These are phyloP conservation scores for Telenomus remus DNA, from an alignment of 1,140 invertebrate genomes.

Conservation along the genomic window DNA sequence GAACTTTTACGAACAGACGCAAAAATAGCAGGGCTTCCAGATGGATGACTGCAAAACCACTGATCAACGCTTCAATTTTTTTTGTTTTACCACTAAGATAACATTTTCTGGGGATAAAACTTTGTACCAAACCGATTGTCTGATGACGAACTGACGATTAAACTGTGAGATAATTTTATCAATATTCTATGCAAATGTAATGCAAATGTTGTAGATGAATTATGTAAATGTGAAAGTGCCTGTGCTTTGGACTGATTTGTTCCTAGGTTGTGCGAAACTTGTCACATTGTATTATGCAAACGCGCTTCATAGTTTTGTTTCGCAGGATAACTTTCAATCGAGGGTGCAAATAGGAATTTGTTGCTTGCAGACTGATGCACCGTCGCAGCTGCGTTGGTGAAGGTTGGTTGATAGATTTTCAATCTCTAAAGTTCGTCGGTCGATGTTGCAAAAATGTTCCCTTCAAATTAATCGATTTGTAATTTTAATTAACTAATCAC, in stretches of 20 bases:
- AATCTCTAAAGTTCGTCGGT: no score
- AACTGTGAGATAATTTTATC: conserved; percentile 5
- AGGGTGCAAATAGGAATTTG: no score
- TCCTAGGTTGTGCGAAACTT: not conserved
- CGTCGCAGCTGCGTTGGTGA: no score
- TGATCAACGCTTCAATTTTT: not conserved
- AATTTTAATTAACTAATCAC: no score
- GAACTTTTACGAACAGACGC: conserved; percentile 39
- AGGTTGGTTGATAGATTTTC: no score
- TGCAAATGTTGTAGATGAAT: conserved; percentile 3
- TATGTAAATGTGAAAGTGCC: not conserved
- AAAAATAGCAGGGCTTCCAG: conserved; percentile 47
- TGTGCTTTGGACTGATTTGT: conserved; percentile 5
- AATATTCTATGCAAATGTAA: conserved; percentile 1
- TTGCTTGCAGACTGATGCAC: no score
- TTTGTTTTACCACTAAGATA: not conserved
- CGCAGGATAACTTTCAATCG: no score
- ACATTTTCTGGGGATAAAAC: no score
- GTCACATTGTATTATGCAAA: conserved; percentile 2
- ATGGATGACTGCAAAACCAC: conserved; percentile 20
- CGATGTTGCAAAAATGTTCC: no score
- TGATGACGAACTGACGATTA: no score
- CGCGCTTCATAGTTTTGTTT: not conserved
- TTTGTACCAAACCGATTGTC: no score
- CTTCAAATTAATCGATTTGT: no score